Percentiles rank a stretch among this genome's conserved stretches.
Conservation (phyloP, 1,140 invertebrate genomes). For the Dendrolimus punctatus region DNA sequence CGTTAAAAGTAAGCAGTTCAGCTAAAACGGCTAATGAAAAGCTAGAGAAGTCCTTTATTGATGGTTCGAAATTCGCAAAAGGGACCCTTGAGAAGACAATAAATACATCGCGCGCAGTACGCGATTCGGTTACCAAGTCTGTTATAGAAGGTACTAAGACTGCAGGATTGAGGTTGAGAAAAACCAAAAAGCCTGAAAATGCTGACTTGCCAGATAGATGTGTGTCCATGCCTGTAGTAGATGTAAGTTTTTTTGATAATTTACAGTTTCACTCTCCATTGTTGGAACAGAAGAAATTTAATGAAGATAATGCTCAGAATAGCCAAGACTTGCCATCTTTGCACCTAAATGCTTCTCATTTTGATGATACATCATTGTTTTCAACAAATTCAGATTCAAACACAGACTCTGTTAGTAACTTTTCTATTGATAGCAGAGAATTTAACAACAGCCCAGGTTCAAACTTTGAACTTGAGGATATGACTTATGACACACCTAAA, state of each 20-base stretch:
- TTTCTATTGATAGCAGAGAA: conserved; percentile 46
- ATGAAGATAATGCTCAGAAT: conserved; percentile 19
- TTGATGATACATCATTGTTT: conserved; percentile 55
- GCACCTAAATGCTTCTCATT: conserved; percentile 35
- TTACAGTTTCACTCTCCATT: conserved; percentile 60
- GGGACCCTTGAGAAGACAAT: conserved; percentile 59
- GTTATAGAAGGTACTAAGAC: conserved; percentile 51
- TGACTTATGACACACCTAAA: conserved; percentile 51
- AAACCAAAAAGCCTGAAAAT: conserved; percentile 32
- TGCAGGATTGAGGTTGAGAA: conserved; percentile 41
- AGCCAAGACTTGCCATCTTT: conserved; percentile 25
- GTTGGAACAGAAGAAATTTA: conserved; percentile 45
- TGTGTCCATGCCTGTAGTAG: conserved; percentile 52
- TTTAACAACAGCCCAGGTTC: conserved; percentile 30
- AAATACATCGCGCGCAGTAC: conserved; percentile 44
- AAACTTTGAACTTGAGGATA: conserved; percentile 25
- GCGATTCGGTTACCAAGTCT: conserved; percentile 55
- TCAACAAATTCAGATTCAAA: conserved; percentile 52
- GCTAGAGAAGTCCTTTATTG: conserved; percentile 47
- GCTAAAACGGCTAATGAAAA: conserved; percentile 53
- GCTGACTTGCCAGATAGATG: conserved; percentile 34
- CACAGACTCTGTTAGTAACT: conserved; percentile 43
- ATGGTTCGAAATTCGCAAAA: conserved; percentile 55
- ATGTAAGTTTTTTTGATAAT: conserved; percentile 58
- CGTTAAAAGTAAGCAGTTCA: conserved; percentile 43